These are phyloP conservation scores for Vollenhovia emeryi DNA, from an alignment of 1,140 invertebrate genomes.

Conservation along the genomic window DNA sequence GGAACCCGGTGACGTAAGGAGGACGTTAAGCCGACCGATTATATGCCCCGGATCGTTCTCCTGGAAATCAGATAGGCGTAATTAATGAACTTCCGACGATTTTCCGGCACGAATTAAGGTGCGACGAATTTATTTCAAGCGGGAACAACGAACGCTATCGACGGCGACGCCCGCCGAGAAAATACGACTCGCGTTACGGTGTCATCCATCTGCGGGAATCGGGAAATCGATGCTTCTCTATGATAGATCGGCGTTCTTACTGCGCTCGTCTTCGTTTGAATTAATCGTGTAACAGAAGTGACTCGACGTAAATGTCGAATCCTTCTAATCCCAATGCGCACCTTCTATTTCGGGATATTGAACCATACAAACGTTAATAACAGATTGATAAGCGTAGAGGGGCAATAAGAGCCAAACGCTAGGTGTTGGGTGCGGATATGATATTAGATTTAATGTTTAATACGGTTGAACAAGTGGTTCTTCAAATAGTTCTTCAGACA, in stretches of 20 bases:
- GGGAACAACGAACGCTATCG: constrained; percentile 60
- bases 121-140: constrained; percentile 62
- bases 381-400: no score
- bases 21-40: constrained; percentile 10
- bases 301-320: background rate
- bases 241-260: background rate
- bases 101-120: constrained; percentile 41
- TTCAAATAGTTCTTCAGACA: no score
- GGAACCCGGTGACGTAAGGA: constrained; percentile 10
- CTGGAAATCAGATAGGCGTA: constrained; percentile 32
- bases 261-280: background rate
- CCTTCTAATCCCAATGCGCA: background rate
- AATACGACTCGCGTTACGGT: constrained; percentile 30
- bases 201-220: constrained; percentile 40
- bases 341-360: background rate
- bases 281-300: background rate
- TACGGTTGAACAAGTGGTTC: no score
- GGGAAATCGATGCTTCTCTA: constrained; percentile 22
- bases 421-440: no score
- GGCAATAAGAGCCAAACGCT: no score
- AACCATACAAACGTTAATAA: background rate
- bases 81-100: constrained; percentile 44
- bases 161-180: constrained; percentile 40
- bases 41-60: background rate
- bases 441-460: no score